Evolutionary conservation across 2,888 invertebrate species (phyloP), one percentile per base, ranked within the genome.

Genomic region (Acleris literana): DNA sequence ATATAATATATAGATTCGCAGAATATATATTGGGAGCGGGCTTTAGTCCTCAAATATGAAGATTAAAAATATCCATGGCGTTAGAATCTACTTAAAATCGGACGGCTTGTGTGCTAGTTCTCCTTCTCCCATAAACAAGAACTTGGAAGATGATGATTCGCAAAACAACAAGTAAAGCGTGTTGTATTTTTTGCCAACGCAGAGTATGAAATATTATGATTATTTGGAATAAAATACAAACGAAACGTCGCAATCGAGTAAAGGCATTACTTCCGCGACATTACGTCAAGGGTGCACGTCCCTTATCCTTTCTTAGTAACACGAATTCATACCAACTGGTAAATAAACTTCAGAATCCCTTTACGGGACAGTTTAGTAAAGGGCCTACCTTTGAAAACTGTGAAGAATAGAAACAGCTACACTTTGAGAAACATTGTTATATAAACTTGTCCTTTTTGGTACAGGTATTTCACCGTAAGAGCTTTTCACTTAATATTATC

Each of bases 201-300:
- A 56, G 44, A 20, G 13, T 46, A 39, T 44, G 39, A 65, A 49
- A 65, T 65, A 65, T 65, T 48, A 54, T 49, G 59, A 60, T 60
- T 55, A 60, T 54, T 43, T 46, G 11, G 61, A 52, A 66, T 61
- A 61, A 61, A 61, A 44, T 61, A 66, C 44, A 61, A 61, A 65
- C 61, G 64, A 57, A 57, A 56, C 52, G 61, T 56, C 13, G 61
- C 56, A 66, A 59, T 64, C 57, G 49, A 70, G 72, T 70, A 71
- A 69, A 44, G 71, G 57, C 68, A 75, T 79, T 74, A 79, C 69
- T 75, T 76, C 74, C 76, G 72, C 70, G 68, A 73, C 79, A 79
- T 79, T 79, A 79, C 74, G 70, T 54, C 58, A 72, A 74, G 76
- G 69, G 74, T 70, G 58, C 63, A 68, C 71, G 69, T 67, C 65